These are phyloP conservation scores for Ophion obscuratus DNA, from an alignment of 2,888 invertebrate species.

Conservation along the genomic window DNA sequence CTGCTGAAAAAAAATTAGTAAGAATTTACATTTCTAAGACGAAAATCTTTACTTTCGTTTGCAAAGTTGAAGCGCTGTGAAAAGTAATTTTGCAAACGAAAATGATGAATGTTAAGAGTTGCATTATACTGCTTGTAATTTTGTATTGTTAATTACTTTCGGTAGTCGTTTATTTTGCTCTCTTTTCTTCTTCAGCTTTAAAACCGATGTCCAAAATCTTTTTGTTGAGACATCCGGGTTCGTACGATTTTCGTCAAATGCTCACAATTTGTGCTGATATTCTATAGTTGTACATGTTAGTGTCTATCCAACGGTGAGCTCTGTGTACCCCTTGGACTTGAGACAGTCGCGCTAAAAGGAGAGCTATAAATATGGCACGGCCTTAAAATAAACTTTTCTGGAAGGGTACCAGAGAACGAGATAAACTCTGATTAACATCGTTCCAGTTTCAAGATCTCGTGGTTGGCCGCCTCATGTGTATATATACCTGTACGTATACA, in stretches of 20 bases:
- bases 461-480: neutral
- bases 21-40: neutral
- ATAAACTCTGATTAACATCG: constrained; percentile 59
- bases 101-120: neutral
- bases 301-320: neutral
- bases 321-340: neutral
- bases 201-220: neutral
- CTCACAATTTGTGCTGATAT: neutral
- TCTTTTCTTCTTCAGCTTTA: neutral
- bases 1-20: neutral
- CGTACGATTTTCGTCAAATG: neutral
- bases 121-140: neutral
- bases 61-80: neutral
- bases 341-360: neutral
- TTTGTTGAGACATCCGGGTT: neutral
- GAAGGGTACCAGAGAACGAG: constrained; percentile 55
- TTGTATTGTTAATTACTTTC: neutral
- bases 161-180: neutral
- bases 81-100: too few species aligned
- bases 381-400: constrained; percentile 60
- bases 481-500: neutral
- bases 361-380: constrained; percentile 50
- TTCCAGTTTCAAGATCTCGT: constrained; percentile 48
- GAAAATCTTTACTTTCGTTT: neutral
- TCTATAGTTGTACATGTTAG: neutral